Conservation (phyloP, 2,113 vertebrate species). For the Hylia prasina region DNA sequence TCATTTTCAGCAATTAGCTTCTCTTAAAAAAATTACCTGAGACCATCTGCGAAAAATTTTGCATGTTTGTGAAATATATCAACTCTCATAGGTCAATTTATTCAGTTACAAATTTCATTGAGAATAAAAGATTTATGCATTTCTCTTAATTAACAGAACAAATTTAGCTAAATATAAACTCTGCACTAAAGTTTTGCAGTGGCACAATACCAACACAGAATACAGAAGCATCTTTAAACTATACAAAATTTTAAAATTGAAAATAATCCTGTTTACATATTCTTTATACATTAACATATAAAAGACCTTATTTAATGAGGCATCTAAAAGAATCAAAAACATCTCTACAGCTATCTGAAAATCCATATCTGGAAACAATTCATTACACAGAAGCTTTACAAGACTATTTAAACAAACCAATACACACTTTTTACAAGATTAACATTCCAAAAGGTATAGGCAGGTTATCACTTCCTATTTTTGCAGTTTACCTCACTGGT, state of each 20-base stretch:
- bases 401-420: conserved; percentile 78
- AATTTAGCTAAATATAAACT: conserved; percentile 81
- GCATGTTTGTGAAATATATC: conserved; percentile 65
- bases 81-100: conserved; percentile 77
- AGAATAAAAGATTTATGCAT: conserved; percentile 82
- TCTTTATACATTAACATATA: conserved; percentile 82
- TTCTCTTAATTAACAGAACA: conserved; percentile 77
- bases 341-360: conserved; percentile 75
- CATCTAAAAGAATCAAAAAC: conserved; percentile 74
- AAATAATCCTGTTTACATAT: conserved; percentile 78
- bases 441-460: conserved; percentile 67
- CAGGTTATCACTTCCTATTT: conserved; percentile 48
- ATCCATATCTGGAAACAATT: conserved; percentile 71
- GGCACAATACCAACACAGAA: conserved; percentile 75
- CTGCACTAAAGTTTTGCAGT: conserved; percentile 76
- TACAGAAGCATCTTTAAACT: conserved; percentile 79
- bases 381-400: conserved; percentile 79
- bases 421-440: conserved; percentile 80
- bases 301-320: conserved; percentile 80
- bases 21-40: not conserved
- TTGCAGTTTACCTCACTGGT: conserved; percentile 56
- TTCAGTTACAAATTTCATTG: conserved; percentile 76
- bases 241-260: conserved; percentile 80
- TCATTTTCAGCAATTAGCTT: not conserved
- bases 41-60: conserved; percentile 30